Conservation (phyloP, 2,797 vertebrate genomes). For the Psittacula echo region DNA sequence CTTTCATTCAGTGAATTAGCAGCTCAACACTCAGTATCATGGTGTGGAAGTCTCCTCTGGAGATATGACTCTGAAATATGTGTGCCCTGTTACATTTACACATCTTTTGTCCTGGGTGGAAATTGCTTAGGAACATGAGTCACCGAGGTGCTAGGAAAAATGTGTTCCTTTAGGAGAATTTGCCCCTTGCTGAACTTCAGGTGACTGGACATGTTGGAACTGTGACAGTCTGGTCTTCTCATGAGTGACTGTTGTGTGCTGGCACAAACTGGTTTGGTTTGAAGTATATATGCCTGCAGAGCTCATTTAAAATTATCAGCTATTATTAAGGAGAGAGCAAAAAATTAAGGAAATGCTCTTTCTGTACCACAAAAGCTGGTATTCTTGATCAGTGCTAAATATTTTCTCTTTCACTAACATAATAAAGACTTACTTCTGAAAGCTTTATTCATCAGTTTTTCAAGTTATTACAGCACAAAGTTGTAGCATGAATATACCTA, state of each 20-base stretch:
- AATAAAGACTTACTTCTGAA: not conserved
- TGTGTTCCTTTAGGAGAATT: not conserved
- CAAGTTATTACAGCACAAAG: not conserved
- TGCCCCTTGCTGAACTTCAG: not conserved
- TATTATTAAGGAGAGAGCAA: not conserved
- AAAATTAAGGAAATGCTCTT: not conserved
- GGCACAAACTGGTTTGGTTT: not conserved
- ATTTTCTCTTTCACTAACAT: not conserved
- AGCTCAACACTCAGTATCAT: not conserved
- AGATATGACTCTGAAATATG: not conserved
- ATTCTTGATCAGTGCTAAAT: not conserved
- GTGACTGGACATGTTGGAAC: not conserved
- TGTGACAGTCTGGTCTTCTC: not conserved
- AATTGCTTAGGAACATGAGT: not conserved
- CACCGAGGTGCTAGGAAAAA: not conserved
- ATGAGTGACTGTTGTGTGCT: not conserved
- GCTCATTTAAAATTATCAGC: not conserved
- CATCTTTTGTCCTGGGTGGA: not conserved
- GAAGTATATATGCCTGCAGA: not conserved
- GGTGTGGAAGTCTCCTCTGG: not conserved
- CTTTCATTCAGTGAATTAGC: not conserved
- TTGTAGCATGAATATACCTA: not conserved
- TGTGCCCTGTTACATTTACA: not conserved
- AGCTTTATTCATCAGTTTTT: not conserved
- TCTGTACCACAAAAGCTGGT: not conserved